A percentile compares a stretch with the other conserved stretches of the same genome.
Conservation (phyloP, 1,140 invertebrate genomes). For the Caenorhabditis brenneri region DNA sequence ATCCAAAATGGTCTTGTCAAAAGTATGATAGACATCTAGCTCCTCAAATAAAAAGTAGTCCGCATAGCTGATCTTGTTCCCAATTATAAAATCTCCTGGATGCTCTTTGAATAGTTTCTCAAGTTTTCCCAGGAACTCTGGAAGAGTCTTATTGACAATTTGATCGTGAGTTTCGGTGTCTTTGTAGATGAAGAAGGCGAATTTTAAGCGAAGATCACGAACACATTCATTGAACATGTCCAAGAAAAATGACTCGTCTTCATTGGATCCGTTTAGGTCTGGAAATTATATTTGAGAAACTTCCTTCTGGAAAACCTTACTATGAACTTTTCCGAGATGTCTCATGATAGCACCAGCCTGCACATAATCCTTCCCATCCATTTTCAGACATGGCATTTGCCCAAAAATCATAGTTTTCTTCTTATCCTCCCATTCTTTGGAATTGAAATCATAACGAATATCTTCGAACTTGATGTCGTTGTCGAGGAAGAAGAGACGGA, state of each 20-base stretch:
- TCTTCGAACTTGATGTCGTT: conserved; percentile 79
- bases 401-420: conserved; percentile 74
- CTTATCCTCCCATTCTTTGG: conserved; percentile 72
- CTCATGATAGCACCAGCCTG: conserved; percentile 62
- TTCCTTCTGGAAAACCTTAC: no score
- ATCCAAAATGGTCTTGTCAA: conserved; percentile 65
- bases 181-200: neutral
- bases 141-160: neutral
- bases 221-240: neutral
- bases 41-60: conserved; percentile 71
- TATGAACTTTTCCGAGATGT: neutral
- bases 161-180: neutral
- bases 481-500: conserved; percentile 79
- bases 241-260: neutral
- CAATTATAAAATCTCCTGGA: neutral
- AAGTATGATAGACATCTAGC: conserved; percentile 63
- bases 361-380: conserved; percentile 61
- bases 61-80: conserved; percentile 62
- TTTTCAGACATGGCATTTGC: conserved; percentile 65
- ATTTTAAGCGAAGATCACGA: neutral
- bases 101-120: neutral
- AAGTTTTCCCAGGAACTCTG: neutral
- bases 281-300: no score
- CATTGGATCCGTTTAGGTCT: neutral
- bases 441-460: conserved; percentile 73